Evolutionary conservation across 2,113 vertebrate genomes (phyloP).

Genomic region (Felis catus): F.catus_Fca126_mat1.0 CM031419.1:48640001-48640500

Average conservation of each 20-base stretch:
- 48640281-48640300: background rate
- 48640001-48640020: background rate
- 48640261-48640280: background rate
- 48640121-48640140: background rate
- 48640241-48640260: background rate
- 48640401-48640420: accelerated
- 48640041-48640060: background rate
- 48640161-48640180: background rate
- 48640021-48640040: background rate
- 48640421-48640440: too few relatives aligned
- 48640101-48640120: background rate
- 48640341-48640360: too few relatives aligned
- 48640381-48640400: background rate
- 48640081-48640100: background rate
- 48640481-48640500: background rate
- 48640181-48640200: background rate
- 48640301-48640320: background rate
- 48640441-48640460: background rate
- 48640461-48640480: background rate
- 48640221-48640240: background rate
- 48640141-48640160: background rate
- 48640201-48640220: background rate
- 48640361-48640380: background rate
- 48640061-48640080: background rate
- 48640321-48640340: background rate